Conservation (phyloP, 1,140 invertebrate species). For the Nephotettix cincticeps region DNA sequence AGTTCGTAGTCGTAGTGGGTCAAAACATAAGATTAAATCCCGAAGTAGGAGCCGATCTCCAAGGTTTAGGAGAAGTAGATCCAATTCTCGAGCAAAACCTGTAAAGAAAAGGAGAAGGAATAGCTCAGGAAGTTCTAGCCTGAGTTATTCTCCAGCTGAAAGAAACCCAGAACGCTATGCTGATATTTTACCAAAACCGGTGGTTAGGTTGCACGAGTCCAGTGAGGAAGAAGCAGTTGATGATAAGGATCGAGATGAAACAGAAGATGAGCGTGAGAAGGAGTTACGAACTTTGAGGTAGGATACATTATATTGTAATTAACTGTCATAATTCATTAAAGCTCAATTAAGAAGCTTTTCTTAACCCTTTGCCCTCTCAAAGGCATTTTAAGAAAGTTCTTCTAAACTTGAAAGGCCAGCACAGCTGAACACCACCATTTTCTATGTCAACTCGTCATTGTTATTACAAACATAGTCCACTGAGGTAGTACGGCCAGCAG, state of each 20-base stretch:
- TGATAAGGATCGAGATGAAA: constrained; percentile 21
- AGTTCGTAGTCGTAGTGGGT: neutral
- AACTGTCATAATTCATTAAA: too few species aligned
- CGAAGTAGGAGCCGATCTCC: constrained; percentile 14
- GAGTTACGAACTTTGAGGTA: constrained; percentile 37
- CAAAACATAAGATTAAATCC: constrained; percentile 13
- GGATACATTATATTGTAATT: too few species aligned
- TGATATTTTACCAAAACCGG: constrained; percentile 38
- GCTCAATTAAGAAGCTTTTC: too few species aligned
- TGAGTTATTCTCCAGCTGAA: constrained; percentile 40
- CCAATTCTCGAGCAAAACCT: constrained; percentile 21
- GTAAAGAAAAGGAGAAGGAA: constrained; percentile 23
- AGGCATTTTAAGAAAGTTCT: too few species aligned
- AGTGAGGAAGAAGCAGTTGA: constrained; percentile 29
- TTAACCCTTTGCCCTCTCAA: too few species aligned
- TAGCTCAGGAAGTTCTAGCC: constrained; percentile 32
- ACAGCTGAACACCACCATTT: too few species aligned
- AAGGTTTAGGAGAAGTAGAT: neutral
- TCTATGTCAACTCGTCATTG: too few species aligned
- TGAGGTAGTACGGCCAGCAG: too few species aligned
- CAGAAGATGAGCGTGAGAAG: constrained; percentile 37
- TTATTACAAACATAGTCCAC: too few species aligned
- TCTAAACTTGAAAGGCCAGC: too few species aligned
- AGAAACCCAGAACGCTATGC: constrained; percentile 39
- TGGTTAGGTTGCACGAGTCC: constrained; percentile 32